Evolutionary conservation across 2,888 invertebrate genomes (phyloP), one percentile per base, ranked within the genome.

Genomic region (Marasmarcha lunaedactyla): DNA sequence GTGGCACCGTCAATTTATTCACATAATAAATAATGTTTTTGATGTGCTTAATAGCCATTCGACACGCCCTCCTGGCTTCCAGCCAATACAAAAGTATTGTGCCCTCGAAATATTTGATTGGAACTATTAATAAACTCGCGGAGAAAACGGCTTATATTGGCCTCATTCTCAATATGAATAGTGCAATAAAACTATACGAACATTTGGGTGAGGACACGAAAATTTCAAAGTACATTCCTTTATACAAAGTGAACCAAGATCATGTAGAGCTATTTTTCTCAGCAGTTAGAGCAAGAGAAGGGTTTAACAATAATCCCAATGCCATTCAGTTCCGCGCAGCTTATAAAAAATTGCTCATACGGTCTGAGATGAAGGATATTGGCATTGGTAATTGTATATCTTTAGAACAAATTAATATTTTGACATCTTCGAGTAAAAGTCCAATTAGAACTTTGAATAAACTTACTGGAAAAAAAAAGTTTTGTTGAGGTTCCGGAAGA

Each of bases 111-210:
- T 36, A 1, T 2, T 42, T 1, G 26, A 48, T 1, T 1, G 44
- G 2, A 20, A 7, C 7, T 20, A 20, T 20, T 20, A 7, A 7
- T 20, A 7, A 20, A 3, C 20, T 20, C 20, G 9, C 41, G 1
- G 26, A 48, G 39, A 53, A 50, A 15, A 51, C 51, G 1, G 50
- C 51, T 2, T 51, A 51, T 36, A 33, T 52, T 6, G 51, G 47
- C 0, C 26, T 51, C 0, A 39, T 51, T 9, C 37, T 48, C 2
- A 15, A 43, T 14, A 51, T 49, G 45, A 43, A 39, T 6, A 52
- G 46, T 36, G 42, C 48, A 2, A 14, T 49, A 6, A 1, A 13
- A n/a, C 25, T 50, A 5, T 52, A 38, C 33, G 3, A 33, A 9
- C 6, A 47, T 1, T 20, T 43, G 5, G 41, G 46, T 1, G 15